Evolutionary conservation across 2,888 invertebrate species (phyloP).

Genomic region (Trachelus stipa): DNA sequence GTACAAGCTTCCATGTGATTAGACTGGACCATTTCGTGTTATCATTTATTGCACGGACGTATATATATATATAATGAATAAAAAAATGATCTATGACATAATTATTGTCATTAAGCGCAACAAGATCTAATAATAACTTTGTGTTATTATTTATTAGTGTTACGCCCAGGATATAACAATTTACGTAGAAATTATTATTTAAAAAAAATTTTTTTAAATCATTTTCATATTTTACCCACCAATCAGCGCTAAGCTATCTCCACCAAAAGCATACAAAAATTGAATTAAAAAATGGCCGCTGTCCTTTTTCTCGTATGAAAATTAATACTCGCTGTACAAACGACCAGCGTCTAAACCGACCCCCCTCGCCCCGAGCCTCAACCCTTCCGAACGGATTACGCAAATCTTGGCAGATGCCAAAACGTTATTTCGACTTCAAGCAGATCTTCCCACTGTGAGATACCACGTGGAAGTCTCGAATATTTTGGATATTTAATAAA

Average conservation of each 20-base stretch:
- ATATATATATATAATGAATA: too few relatives aligned
- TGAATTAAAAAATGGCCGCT: neutral
- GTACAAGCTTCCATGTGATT: neutral
- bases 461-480: neutral
- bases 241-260: neutral
- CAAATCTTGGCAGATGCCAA: neutral
- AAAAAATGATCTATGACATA: too few relatives aligned
- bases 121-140: too few relatives aligned
- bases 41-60: neutral
- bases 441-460: neutral
- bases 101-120: too few relatives aligned
- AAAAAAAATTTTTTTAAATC: too few relatives aligned
- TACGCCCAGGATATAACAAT: neutral
- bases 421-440: neutral
- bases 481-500: neutral
- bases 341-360: neutral
- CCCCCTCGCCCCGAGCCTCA: too few relatives aligned
- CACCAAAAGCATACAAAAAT: neutral
- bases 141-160: too few relatives aligned
- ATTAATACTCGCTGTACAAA: neutral
- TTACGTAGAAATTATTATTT: neutral
- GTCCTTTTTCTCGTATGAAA: neutral
- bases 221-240: neutral
- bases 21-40: neutral
- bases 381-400: neutral